A percentile compares a stretch with the other conserved stretches of the same genome.
phyloP scores from a whole-genome alignment of 2,797 vertebrate species.

The Pangasius sanitwongsei region DNA sequence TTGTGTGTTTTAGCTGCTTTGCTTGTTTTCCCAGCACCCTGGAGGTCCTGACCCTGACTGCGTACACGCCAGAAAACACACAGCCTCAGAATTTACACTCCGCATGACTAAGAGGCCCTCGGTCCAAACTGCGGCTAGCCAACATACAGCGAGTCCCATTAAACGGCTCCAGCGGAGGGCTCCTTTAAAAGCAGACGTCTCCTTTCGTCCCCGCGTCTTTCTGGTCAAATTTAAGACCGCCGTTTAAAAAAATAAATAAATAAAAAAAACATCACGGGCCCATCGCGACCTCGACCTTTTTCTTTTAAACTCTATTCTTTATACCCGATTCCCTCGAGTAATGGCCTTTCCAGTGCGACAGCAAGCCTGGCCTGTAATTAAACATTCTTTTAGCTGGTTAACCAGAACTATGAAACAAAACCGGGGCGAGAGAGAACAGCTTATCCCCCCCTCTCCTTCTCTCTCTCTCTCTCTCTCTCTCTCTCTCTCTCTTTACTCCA shows the following conservation, averaged over 20 bases:
- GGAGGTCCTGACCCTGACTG: conserved; percentile 45
- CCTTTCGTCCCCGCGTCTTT: conserved; percentile 7
- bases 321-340: conserved; percentile 40
- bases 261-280: not conserved
- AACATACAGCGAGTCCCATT: conserved; percentile 45
- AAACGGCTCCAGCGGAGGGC: conserved; percentile 42
- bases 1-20: conserved; percentile 21
- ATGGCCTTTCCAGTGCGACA: conserved; percentile 66
- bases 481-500: conserved; percentile 53
- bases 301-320: conserved; percentile 28
- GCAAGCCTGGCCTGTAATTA: conserved; percentile 73
- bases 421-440: conserved; percentile 54
- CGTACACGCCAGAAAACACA: conserved; percentile 44
- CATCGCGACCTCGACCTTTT: not conserved
- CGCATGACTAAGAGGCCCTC: conserved; percentile 45
- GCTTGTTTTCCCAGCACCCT: conserved; percentile 41
- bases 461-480: not conserved
- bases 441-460: conserved; percentile 61
- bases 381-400: conserved; percentile 75
- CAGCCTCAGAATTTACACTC: conserved; percentile 41
- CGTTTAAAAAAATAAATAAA: not conserved
- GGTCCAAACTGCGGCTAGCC: conserved; percentile 41
- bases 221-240: conserved; percentile 32
- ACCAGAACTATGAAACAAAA: conserved; percentile 72
- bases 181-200: conserved; percentile 29